phyloP scores from a whole-genome alignment of 2,797 vertebrate genomes.

The Ibycter americanus region DNA sequence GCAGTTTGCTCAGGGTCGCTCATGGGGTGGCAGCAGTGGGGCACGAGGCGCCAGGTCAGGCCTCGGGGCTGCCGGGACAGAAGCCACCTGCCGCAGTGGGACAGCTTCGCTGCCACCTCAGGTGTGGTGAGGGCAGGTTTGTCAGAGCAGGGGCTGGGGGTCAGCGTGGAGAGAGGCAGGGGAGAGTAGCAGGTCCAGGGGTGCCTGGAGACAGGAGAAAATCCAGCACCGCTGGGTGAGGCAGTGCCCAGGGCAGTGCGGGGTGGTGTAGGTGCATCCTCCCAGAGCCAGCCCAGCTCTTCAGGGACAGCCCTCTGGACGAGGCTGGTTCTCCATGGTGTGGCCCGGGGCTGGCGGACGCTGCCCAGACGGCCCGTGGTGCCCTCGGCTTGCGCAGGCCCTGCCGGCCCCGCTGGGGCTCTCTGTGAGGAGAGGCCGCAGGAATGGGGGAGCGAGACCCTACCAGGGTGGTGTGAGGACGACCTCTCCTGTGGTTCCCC shows the following conservation, averaged over 20 bases:
- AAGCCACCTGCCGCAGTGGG: neutral
- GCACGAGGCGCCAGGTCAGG: neutral
- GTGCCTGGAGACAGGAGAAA: neutral
- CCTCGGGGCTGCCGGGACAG: accelerated
- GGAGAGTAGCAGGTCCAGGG: too few species aligned
- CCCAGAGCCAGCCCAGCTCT: neutral
- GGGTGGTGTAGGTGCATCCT: accelerated
- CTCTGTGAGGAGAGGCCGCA: accelerated
- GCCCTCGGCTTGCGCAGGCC: neutral
- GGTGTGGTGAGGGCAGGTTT: neutral
- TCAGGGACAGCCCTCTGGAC: neutral
- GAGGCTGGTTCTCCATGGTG: accelerated
- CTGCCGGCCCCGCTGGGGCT: neutral
- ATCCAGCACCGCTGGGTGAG: neutral
- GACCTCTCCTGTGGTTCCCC: neutral
- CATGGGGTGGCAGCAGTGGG: neutral
- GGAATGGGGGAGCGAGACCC: neutral
- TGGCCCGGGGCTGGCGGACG: accelerated
- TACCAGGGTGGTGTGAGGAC: accelerated
- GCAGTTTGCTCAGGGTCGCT: accelerated
- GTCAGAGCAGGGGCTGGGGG: neutral
- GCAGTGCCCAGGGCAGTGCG: accelerated
- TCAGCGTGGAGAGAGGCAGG: neutral
- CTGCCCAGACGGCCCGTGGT: neutral
- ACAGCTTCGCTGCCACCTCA: too few species aligned